These are phyloP conservation scores for Platerodrilus igneus DNA, from an alignment of 2,888 invertebrate species.

Conservation along the genomic window DNA sequence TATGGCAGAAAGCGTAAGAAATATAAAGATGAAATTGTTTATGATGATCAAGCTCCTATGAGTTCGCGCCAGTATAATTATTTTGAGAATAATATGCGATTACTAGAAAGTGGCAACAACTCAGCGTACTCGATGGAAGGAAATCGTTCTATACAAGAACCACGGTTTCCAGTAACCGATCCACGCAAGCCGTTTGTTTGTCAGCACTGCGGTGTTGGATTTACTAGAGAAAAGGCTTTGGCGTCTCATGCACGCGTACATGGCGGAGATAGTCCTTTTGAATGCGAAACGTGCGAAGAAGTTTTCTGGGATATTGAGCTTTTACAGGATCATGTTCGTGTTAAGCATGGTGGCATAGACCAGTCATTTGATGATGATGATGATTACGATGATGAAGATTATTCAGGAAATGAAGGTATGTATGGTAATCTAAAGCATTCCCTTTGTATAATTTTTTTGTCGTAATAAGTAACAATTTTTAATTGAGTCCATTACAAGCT, in stretches of 20 bases:
- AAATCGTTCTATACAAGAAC: conserved; percentile 27
- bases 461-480: no score
- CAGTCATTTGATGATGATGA: conserved; percentile 40
- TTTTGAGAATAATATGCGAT: conserved; percentile 49
- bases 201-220: conserved; percentile 68
- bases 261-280: conserved; percentile 74
- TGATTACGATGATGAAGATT: conserved; percentile 52
- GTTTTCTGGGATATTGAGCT: conserved; percentile 69
- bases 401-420: conserved; percentile 50
- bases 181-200: conserved; percentile 77
- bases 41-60: conserved; percentile 37
- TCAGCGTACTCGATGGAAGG: conserved; percentile 38
- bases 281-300: conserved; percentile 75
- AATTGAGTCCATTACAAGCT: no score
- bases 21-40: conserved; percentile 39
- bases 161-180: conserved; percentile 58
- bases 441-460: no score
- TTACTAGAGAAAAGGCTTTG: conserved; percentile 77
- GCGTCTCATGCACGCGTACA: conserved; percentile 74
- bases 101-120: conserved; percentile 49
- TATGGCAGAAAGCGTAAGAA: conserved; percentile 35
- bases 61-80: conserved; percentile 48
- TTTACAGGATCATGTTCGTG: conserved; percentile 57
- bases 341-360: conserved; percentile 52
- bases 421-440: no score